A percentile compares a stretch with the other conserved stretches of the same genome.
These are phyloP conservation scores for Enteromius anoplus DNA, from an alignment of 2,797 vertebrate genomes.

Conservation along the genomic window DNA sequence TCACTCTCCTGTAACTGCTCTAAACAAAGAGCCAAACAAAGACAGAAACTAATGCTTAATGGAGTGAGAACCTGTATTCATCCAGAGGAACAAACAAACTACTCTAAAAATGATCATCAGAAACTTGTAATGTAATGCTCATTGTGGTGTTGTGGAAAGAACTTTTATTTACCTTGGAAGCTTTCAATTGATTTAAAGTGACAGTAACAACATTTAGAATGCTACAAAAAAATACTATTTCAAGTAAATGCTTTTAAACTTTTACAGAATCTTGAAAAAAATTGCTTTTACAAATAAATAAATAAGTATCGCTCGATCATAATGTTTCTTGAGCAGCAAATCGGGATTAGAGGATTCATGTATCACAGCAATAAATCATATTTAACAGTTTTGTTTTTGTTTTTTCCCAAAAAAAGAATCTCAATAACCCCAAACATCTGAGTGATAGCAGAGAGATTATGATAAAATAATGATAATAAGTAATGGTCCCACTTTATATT, in stretches of 20 bases:
- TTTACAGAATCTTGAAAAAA: neutral
- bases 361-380: neutral
- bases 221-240: neutral
- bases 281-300: too few species aligned
- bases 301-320: too few species aligned
- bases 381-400: too few species aligned
- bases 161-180: too few species aligned
- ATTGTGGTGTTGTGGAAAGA: too few species aligned
- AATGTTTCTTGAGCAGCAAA: neutral
- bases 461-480: too few species aligned
- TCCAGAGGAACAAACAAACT: neutral
- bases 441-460: too few species aligned
- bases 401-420: too few species aligned
- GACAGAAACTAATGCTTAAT: slow-evolving; percentile 36
- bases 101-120: neutral
- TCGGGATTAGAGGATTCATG: neutral
- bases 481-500: too few species aligned
- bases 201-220: neutral
- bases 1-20: slow-evolving; percentile 46
- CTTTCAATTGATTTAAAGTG: neutral
- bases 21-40: slow-evolving; percentile 25
- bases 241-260: neutral
- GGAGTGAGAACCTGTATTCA: slow-evolving; percentile 3
- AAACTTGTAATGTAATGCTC: neutral
- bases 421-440: too few species aligned